Conservation (phyloP, 2,797 vertebrate species). For the Pyrocephalus nanus region DNA sequence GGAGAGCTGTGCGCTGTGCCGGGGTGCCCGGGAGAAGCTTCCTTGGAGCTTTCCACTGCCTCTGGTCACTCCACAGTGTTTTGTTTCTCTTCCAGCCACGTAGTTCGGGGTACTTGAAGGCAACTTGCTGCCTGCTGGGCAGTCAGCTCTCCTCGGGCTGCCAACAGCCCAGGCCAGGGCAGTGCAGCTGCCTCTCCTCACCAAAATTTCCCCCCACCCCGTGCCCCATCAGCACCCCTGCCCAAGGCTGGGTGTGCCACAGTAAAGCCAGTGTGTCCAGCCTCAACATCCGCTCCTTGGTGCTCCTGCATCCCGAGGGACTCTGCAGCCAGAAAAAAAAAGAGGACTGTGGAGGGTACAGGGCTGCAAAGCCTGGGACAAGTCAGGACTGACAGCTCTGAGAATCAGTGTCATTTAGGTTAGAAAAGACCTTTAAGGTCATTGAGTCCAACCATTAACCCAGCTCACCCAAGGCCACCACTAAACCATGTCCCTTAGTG, state of each 20-base stretch:
- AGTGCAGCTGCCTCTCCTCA: neutral
- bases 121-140: neutral
- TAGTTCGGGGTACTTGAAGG: neutral
- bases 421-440: neutral
- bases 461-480: neutral
- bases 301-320: accelerated
- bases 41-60: neutral
- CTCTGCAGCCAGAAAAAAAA: neutral
- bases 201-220: neutral
- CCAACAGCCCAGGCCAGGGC: neutral
- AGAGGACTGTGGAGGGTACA: neutral
- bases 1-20: neutral
- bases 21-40: neutral
- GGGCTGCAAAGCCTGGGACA: neutral
- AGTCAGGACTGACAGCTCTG: neutral
- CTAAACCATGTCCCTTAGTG: neutral
- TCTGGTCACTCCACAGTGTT: neutral
- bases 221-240: neutral
- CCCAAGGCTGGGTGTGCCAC: neutral
- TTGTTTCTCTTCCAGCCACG: neutral
- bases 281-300: accelerated
- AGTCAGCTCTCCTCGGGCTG: neutral
- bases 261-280: neutral
- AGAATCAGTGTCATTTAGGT: accelerated
- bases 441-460: neutral